A percentile compares a stretch with the other conserved stretches of the same genome.
Evolutionary conservation across 2,797 vertebrate species (phyloP).

Genomic region (Bradypodion ventrale): DNA sequence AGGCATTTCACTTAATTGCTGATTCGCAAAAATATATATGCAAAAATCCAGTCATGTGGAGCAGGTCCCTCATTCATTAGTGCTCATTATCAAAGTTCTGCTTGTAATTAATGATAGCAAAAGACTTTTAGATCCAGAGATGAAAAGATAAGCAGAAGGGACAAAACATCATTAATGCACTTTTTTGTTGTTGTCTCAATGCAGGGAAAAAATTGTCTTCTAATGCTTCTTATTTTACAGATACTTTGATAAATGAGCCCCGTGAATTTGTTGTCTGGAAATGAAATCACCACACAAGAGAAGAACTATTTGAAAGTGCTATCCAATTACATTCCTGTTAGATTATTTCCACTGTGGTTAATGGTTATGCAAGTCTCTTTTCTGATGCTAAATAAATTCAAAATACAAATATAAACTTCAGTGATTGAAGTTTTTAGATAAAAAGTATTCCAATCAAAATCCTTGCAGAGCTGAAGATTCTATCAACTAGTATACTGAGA

Average conservation of each 20-base stretch:
- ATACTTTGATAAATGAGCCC: background rate
- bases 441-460: conserved; percentile 36
- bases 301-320: conserved; percentile 42
- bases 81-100: conserved; percentile 20
- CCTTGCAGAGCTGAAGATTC: conserved; percentile 50
- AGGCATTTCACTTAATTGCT: background rate
- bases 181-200: background rate
- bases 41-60: background rate
- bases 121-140: conserved; percentile 17
- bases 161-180: conserved; percentile 7
- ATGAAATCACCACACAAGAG: background rate
- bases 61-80: conserved; percentile 7
- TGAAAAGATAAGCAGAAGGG: conserved; percentile 1
- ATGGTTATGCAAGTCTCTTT: background rate
- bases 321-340: conserved; percentile 29
- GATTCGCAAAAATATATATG: background rate
- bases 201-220: background rate
- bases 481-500: conserved; percentile 32
- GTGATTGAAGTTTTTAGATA: conserved; percentile 39
- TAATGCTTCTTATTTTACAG: conserved; percentile 12
- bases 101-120: conserved; percentile 16
- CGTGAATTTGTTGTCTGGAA: background rate
- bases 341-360: background rate
- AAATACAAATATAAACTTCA: conserved; percentile 23
- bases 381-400: conserved; percentile 13